These are phyloP conservation scores for Drosophila watanabei DNA, from an alignment of 1,140 invertebrate genomes.

Conservation along the genomic window DNA sequence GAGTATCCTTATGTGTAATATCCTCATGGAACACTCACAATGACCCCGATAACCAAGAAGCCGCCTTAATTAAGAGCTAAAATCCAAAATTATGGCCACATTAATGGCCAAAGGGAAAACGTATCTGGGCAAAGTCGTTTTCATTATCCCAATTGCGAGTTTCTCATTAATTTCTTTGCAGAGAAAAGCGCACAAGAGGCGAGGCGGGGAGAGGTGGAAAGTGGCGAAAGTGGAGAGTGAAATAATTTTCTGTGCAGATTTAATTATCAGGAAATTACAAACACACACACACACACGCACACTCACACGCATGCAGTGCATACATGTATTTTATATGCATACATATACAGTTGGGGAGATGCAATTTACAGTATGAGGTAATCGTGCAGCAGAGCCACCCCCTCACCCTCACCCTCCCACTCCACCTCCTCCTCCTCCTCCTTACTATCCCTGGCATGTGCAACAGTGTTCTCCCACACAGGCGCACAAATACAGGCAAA, in stretches of 20 bases:
- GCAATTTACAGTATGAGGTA: constrained; percentile 76
- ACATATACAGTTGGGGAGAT: constrained; percentile 40
- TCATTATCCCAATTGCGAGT: constrained; percentile 50
- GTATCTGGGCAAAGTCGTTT: constrained; percentile 54
- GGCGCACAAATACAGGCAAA: constrained; percentile 65
- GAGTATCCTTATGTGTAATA: background rate
- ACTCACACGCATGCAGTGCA: constrained; percentile 1
- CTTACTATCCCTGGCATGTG: constrained; percentile 4
- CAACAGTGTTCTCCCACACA: constrained; percentile 57
- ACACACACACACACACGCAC: constrained; percentile 12
- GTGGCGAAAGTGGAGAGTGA: constrained; percentile 25
- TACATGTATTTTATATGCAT: constrained; percentile 11
- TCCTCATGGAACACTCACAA: background rate
- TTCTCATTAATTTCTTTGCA: constrained; percentile 61
- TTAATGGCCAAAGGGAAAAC: constrained; percentile 8
- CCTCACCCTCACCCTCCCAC: background rate
- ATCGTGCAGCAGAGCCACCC: constrained; percentile 60
- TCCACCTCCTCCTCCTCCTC: background rate
- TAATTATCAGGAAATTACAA: constrained; percentile 72
- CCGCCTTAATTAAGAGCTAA: constrained; percentile 61
- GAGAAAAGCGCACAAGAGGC: background rate
- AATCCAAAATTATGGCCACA: constrained; percentile 18
- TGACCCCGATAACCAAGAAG: constrained; percentile 45
- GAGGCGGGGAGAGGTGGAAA: background rate
- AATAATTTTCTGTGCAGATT: constrained; percentile 66